Base-by-base conservation (phyloP, 37 sponge, comb jelly and placozoan species). In the Aphrocallistes beatrix region DNA sequence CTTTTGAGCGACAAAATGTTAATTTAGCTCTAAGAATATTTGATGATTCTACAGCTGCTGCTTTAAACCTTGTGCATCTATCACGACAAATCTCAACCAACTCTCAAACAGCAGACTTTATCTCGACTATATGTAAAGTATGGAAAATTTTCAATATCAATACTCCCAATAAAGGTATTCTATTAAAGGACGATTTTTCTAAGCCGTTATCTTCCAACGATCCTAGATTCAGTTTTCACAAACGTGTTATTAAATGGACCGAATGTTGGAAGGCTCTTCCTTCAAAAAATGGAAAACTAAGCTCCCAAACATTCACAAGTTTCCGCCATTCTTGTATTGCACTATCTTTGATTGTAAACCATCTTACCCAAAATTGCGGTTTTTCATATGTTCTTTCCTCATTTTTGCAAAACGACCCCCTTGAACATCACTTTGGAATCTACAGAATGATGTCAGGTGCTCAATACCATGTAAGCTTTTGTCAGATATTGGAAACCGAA, bases 391-490 rank as follows among this genome's bases (percentile, higher is more conserved):
- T 60, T 28, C 34, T 28, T 6, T 32, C 75, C n/a, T 60, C 75
- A 32, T 60, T 60, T 30, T 28, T 60, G 34, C 75, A 60, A 60
- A 60, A 60, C n/a, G 75, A 60, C 34, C 75, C 75, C 25, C 75
- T 60, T 30, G 75, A 60, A 13, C 75, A 60, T 28, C 75, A 60
- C n/a, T 60, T 60, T 60, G 75, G 75, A 32, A 32, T 60, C 10
- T 60, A 60, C 75, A 60, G 75, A 60, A 60, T 60, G 75, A 60
- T 60, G 75, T 60, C 75, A 8, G 75, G 75, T 60, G 75, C 75
- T 60, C 75, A 60, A 28, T n/a, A n/a, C n/a, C n/a, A n/a, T n/a
- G n/a, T n/a, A n/a, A n/a, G n/a, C n/a, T n/a, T n/a, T n/a, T n/a
- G n/a, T n/a, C n/a, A n/a, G n/a, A n/a, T n/a, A n/a, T n/a, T n/a